phyloP scores from a whole-genome alignment of 2,888 invertebrate genomes.

The Globia sparganii region DNA sequence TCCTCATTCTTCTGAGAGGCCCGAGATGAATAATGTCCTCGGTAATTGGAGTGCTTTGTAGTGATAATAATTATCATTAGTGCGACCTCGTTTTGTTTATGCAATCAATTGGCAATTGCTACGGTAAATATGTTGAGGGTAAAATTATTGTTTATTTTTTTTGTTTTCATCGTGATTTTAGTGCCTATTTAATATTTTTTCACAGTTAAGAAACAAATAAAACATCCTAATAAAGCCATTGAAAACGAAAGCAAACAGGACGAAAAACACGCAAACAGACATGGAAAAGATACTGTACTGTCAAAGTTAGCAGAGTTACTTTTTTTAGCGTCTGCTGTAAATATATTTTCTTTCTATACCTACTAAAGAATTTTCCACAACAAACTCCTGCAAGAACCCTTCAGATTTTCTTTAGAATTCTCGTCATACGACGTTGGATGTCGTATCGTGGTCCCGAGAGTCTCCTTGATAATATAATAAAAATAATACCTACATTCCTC shows the following conservation, averaged over 20 bases:
- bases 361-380: conserved; percentile 32
- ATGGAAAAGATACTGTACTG: not conserved
- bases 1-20: conserved; percentile 60
- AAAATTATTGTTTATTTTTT: too few relatives aligned
- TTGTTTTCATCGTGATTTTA: too few relatives aligned
- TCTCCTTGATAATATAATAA: conserved; percentile 57
- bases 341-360: conserved; percentile 24
- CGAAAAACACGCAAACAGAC: not conserved
- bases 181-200: not conserved
- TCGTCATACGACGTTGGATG: conserved; percentile 60
- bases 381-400: conserved; percentile 32
- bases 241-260: not conserved
- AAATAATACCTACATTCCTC: conserved; percentile 53
- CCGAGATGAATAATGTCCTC: conserved; percentile 61
- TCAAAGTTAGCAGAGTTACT: not conserved
- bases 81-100: conserved; percentile 41
- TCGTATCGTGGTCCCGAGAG: conserved; percentile 60
- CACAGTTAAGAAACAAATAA: not conserved
- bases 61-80: conserved; percentile 64
- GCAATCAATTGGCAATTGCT: conserved; percentile 22
- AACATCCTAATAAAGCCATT: not conserved
- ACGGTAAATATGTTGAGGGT: not conserved
- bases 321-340: not conserved
- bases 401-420: conserved; percentile 65
- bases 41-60: conserved; percentile 53